These are phyloP conservation scores for Ictidomys tridecemlineatus DNA, from an alignment of 2,113 vertebrate genomes.

Conservation along the genomic window DNA sequence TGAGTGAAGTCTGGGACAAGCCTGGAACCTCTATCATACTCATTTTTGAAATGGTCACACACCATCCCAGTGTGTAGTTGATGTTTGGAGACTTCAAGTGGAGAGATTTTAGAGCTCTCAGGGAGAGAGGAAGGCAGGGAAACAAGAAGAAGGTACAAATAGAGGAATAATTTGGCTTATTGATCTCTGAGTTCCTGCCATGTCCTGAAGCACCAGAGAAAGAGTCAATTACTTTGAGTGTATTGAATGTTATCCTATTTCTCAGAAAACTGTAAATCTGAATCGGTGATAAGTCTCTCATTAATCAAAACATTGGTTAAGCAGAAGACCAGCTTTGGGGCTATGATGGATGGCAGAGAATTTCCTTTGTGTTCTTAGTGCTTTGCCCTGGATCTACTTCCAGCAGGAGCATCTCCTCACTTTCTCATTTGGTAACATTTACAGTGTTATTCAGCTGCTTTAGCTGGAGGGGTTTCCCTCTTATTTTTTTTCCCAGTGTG, in stretches of 20 bases:
- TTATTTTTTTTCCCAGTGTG: background rate
- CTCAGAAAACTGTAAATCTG: background rate
- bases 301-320: background rate
- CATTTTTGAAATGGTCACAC: background rate
- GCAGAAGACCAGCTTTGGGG: background rate
- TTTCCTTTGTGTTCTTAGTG: background rate
- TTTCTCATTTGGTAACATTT: constrained; percentile 37
- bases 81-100: background rate
- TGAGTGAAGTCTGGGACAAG: background rate
- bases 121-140: too few relatives aligned
- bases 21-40: background rate
- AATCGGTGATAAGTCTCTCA: background rate
- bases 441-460: background rate
- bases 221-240: background rate
- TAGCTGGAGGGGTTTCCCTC: background rate
- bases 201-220: background rate
- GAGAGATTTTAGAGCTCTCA: background rate
- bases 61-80: background rate
- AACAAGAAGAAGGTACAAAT: background rate
- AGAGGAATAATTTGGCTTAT: background rate
- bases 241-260: background rate
- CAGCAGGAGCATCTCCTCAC: background rate
- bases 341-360: background rate
- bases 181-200: constrained; percentile 13
- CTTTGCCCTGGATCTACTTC: fast-evolving